Base-by-base conservation (phyloP, 1,140 invertebrate genomes). In the Papilio dardanus region DNA sequence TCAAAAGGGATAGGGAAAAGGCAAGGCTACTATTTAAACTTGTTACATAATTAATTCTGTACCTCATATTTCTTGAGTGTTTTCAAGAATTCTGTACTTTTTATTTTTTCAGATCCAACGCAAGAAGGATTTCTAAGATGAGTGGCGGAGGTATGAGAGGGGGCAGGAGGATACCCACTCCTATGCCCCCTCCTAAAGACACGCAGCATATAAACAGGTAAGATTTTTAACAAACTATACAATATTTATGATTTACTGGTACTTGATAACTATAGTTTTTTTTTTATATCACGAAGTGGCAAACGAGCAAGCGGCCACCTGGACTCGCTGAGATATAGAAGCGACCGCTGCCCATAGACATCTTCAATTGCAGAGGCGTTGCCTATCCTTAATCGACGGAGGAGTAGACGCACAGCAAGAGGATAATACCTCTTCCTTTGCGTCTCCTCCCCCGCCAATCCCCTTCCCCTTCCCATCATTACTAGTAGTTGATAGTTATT, bases 181-280 rank as follows among this genome's bases (percentile, higher is more conserved):
- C 90, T 0, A 91, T 92, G 89, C 90, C 90, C 12, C 90, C 90
- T 28, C 86, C 89, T 30, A 92, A 86, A 78, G 90, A 90, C 62
- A 76, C 50, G 54, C 79, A 87, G 68, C 78, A 87, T 75, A 75
- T 81, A 54, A 81, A 79, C 74, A 86, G 89, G 89, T 91, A 84
- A 80, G 6, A 8, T 71, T 71, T 69, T 71, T 71, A 33, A 71
- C 37, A 71, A 71, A 21, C 7, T 54, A 54, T 28, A 24, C 10
- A 54, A 24, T 3, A 12, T 24, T 24, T 1, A 21, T 54, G n/a
- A n/a, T 54, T 54, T 54, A 21, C n/a, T n/a, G n/a, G n/a, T n/a
- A n/a, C n/a, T n/a, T n/a, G n/a, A n/a, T n/a, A n/a, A n/a, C n/a
- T n/a, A n/a, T n/a, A n/a, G n/a, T n/a, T n/a, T n/a, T n/a, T n/a